These are phyloP conservation scores for Drosophila paramelanica DNA, from an alignment of 2,888 invertebrate species.

Conservation along the genomic window DNA sequence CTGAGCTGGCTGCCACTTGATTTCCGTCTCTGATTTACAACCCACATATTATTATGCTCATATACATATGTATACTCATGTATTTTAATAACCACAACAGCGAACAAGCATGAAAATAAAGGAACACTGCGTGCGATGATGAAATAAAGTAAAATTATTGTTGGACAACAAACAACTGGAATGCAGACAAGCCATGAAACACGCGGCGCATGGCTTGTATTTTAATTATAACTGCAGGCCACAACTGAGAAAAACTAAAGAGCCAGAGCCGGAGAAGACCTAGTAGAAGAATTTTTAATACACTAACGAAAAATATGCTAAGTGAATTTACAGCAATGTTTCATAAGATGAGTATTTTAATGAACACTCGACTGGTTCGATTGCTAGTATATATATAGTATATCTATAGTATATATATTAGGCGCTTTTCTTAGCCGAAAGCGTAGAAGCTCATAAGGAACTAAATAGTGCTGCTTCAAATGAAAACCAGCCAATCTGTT, in stretches of 20 bases:
- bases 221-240: slow-evolving; percentile 69
- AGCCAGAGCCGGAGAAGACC: slow-evolving; percentile 7
- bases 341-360: too few relatives aligned
- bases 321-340: not conserved
- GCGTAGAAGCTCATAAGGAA: too few relatives aligned
- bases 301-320: not conserved
- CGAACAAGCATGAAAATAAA: slow-evolving; percentile 1
- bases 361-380: too few relatives aligned
- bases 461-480: too few relatives aligned
- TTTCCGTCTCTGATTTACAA: not conserved
- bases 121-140: slow-evolving; percentile 9
- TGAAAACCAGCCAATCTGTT: too few relatives aligned
- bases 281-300: not conserved
- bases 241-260: slow-evolving; percentile 17
- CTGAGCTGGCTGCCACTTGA: slow-evolving; percentile 3
- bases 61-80: not conserved
- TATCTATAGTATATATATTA: too few relatives aligned
- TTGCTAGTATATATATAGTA: too few relatives aligned
- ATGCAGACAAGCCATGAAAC: not conserved
- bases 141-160: slow-evolving; percentile 23
- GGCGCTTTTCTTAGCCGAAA: too few relatives aligned
- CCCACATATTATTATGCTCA: too few relatives aligned
- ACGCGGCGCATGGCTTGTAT: slow-evolving; percentile 23
- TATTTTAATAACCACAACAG: slow-evolving; percentile 46
- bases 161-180: slow-evolving; percentile 23